Evolutionary conservation across 1,140 invertebrate species (phyloP).

Genomic region (Muscidifurax raptorellus): DNA sequence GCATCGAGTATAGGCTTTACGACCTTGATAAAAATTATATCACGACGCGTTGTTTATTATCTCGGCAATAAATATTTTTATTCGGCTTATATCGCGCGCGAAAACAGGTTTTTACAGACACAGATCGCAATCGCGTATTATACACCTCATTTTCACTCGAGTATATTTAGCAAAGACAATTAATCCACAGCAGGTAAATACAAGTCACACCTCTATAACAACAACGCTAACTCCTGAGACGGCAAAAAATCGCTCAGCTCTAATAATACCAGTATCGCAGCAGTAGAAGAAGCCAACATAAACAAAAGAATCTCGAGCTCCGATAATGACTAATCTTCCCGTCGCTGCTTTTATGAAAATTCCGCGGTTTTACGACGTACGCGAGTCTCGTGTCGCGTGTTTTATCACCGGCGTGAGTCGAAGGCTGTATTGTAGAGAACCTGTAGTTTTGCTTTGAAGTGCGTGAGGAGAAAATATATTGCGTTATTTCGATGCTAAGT

Average conservation of each 20-base stretch:
- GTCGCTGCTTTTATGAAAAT: not conserved
- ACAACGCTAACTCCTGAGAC: not conserved
- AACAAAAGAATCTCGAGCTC: not conserved
- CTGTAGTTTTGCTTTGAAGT: not conserved
- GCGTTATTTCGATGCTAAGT: not conserved
- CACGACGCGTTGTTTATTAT: no score
- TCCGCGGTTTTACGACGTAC: not conserved
- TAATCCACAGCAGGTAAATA: no score
- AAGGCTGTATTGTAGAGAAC: not conserved
- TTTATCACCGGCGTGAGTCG: not conserved
- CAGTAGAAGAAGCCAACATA: not conserved
- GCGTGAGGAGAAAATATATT: not conserved
- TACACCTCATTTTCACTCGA: no score
- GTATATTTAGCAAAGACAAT: no score
- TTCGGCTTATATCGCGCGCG: no score
- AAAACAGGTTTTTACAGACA: no score
- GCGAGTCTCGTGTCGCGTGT: not conserved
- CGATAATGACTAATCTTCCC: not conserved
- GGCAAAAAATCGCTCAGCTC: not conserved
- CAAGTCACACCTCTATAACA: not conserved
- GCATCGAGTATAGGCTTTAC: no score
- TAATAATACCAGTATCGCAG: no score
- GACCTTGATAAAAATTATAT: no score
- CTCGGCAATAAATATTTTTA: no score
- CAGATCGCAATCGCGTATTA: no score